Evolutionary conservation across 2,113 vertebrate genomes (phyloP), one percentile per base, ranked within the genome.

Genomic region (Microtus oregoni): DNA sequence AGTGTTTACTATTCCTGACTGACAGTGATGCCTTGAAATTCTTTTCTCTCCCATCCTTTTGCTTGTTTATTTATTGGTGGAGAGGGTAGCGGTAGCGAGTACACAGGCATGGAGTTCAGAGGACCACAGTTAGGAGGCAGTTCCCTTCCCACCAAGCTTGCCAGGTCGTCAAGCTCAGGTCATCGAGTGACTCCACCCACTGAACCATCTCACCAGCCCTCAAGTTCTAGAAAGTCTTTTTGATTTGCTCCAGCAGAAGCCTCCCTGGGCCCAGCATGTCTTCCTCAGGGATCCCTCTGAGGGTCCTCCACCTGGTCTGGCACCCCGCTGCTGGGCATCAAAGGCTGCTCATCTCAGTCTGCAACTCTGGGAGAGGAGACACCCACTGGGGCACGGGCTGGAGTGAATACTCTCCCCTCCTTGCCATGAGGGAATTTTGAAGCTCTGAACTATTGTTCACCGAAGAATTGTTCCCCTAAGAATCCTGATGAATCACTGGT

Each of bases 401-500:
- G 32, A 52, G 50, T n/a, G 78, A 58, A 19, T 55, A 35, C 50
- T n/a, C 17, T 22, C 50, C 17, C 8, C 30, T 79, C 30, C 52
- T 58, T 58, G 52, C 78, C 11, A 0, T 7, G 52, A 52, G 52
- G 11, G 35, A 58, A 58, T 14, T 82, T 38, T 26, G 52, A 82
- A 35, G 4, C 30, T 35, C 47, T 17, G 73, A 75, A 41, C 20
- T 75, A 38, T 75, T 41, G 12, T 47, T 47, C 75, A 47, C 41
- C 13, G 3, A 15, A 28, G 55, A 58, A 58, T 58, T 58, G 58
- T 58, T 58, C 19, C 58, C 19, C 58, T 20, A 58, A 95, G 96
- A 96, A 97, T 97, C 89, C 58, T 98, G 93, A 92, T 97, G 97
- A 96, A 11, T 92, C 90, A 86, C 95, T 98, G 98, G 72, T 97